These are phyloP conservation scores for Zele albiditarsus DNA, from an alignment of 2,888 invertebrate genomes.

Conservation along the genomic window DNA sequence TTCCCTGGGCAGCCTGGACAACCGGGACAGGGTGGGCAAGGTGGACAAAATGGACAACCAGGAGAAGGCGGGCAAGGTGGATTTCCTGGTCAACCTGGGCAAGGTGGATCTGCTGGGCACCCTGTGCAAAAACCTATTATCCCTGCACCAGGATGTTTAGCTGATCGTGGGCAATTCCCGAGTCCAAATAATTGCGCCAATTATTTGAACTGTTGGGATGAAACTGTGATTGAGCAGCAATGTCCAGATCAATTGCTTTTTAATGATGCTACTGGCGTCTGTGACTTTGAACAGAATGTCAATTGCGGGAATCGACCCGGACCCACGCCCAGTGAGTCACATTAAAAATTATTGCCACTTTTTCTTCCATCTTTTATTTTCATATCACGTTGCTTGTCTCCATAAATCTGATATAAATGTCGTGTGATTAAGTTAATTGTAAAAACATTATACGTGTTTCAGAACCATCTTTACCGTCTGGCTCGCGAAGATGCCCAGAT, in stretches of 20 bases:
- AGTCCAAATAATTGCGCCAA: slow-evolving; percentile 77
- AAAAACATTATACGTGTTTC: slow-evolving; percentile 27
- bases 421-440: neutral
- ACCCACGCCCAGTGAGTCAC: slow-evolving; percentile 66
- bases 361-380: neutral
- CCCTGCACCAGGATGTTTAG: slow-evolving; percentile 60
- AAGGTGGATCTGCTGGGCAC: neutral
- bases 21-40: slow-evolving; percentile 37
- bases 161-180: slow-evolving; percentile 78
- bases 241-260: slow-evolving; percentile 79
- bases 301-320: slow-evolving; percentile 76
- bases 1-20: slow-evolving; percentile 40
- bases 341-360: slow-evolving; percentile 2
- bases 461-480: slow-evolving; percentile 64
- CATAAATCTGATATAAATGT: slow-evolving; percentile 11
- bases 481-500: slow-evolving; percentile 74
- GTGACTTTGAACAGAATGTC: slow-evolving; percentile 80
- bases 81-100: neutral
- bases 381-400: neutral
- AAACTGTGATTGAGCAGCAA: slow-evolving; percentile 78
- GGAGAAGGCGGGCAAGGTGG: neutral
- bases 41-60: neutral
- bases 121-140: slow-evolving; percentile 39
- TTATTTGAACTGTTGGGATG: slow-evolving; percentile 84
- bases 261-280: slow-evolving; percentile 76